Evolutionary conservation across 2,888 invertebrate species (phyloP), one percentile per base, ranked within the genome.

Genomic region (Halictus ligatus): DNA sequence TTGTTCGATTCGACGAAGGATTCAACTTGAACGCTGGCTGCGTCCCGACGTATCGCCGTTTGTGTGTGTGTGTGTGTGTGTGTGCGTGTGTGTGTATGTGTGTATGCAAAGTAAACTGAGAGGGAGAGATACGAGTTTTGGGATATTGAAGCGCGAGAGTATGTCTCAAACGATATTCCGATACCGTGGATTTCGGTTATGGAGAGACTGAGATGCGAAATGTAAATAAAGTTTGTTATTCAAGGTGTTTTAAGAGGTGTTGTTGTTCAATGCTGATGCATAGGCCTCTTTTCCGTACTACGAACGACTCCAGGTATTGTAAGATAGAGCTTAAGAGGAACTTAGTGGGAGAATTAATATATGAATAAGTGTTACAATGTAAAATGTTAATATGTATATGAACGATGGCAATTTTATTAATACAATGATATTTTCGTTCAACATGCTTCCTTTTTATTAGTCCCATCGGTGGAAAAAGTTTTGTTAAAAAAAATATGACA

Each of bases 191-290:
- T 93, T 92, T 92, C 88, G 93, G 92, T 93, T 90, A 92, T 92
- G 80, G 89, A 92, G 89, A 75, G 92, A 92, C 90, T 89, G 69
- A 40, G 40, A 91, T 90, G 86, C 93, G 91, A 88, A 92, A 92
- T 94, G 93, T 94, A 94, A 94, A 94, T 94, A 94, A 94, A 93
- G 90, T 94, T 94, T 94, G 94, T 94, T 94, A 94, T 94, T 93
- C 90, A 91, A 92, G 87, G 88, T 86, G 88, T 88, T 89, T 78
- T 80, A 85, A 58, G 72, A 48, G 54, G 48, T 71, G 80, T 85
- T 84, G 73, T 80, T 78, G 78, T 86, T 88, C 75, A 77, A 80
- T 82, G 64, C 75, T 84, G 73, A 64, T 71, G 67, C 64, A 67
- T 82, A 82, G 84, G 80, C 80, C 80, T 85, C 80, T 84, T 78